Conservation (phyloP, 2,888 invertebrate genomes). For the Caradrina kadenii region DNA sequence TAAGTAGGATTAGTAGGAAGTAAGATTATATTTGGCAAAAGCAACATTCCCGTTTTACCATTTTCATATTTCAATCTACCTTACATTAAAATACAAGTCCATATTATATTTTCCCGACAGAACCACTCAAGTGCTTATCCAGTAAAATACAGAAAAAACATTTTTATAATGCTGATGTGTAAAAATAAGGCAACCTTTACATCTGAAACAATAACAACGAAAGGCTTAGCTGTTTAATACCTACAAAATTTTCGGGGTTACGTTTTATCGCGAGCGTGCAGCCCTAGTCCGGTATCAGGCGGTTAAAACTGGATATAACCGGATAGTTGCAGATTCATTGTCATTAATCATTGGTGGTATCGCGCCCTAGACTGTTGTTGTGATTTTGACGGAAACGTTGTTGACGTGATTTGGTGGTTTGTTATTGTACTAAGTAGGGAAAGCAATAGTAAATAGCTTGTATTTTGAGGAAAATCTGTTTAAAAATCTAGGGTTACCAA, state of each 20-base stretch:
- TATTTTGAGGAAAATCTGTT: neutral
- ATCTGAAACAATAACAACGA: slow-evolving; percentile 36
- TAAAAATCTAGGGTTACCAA: neutral
- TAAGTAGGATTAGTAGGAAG: too few species aligned
- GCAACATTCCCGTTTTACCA: neutral
- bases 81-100: slow-evolving; percentile 4
- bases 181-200: slow-evolving; percentile 23
- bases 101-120: slow-evolving; percentile 8
- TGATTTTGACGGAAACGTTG: slow-evolving; percentile 34
- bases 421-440: slow-evolving; percentile 8
- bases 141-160: neutral
- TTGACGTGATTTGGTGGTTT: slow-evolving; percentile 36
- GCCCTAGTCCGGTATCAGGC: slow-evolving; percentile 49
- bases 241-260: slow-evolving; percentile 33
- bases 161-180: slow-evolving; percentile 21
- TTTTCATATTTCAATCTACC: neutral
- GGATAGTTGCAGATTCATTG: slow-evolving; percentile 60
- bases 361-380: slow-evolving; percentile 34
- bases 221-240: slow-evolving; percentile 31
- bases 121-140: slow-evolving; percentile 5
- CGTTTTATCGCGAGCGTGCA: slow-evolving; percentile 50
- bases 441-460: slow-evolving; percentile 2
- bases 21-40: slow-evolving; percentile 1
- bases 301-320: slow-evolving; percentile 55
- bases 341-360: slow-evolving; percentile 57